Percentiles rank a stretch among this genome's conserved stretches.
Evolutionary conservation across 1,140 invertebrate genomes (phyloP).

Genomic region (Megathymus violae): DNA sequence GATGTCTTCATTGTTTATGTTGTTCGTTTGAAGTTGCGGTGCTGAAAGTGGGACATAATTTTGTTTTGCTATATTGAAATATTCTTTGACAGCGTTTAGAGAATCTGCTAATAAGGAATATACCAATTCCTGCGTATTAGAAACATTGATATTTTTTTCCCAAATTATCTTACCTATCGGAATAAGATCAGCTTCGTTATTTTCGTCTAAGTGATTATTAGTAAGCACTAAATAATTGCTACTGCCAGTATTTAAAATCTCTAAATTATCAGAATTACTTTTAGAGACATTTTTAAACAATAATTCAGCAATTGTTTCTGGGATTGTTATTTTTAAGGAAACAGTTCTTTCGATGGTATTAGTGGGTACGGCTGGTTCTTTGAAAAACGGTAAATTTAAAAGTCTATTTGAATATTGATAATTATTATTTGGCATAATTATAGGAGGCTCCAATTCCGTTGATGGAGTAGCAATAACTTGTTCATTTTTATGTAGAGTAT

Average conservation of each 20-base stretch:
- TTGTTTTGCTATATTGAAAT: too few species aligned
- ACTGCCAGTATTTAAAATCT: slow-evolving; percentile 72
- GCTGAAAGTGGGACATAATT: too few species aligned
- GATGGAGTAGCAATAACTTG: slow-evolving; percentile 54
- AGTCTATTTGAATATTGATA: slow-evolving; percentile 52
- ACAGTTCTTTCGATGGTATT: slow-evolving; percentile 75
- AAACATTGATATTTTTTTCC: slow-evolving; percentile 67
- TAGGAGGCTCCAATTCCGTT: slow-evolving; percentile 63
- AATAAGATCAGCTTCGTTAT: slow-evolving; percentile 48
- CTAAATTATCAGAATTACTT: slow-evolving; percentile 57
- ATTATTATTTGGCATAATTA: slow-evolving; percentile 43
- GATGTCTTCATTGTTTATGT: too few species aligned
- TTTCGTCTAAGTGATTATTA: slow-evolving; percentile 52
- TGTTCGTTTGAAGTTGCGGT: too few species aligned
- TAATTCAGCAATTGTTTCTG: slow-evolving; percentile 69
- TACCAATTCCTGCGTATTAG: too few species aligned
- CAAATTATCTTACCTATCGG: slow-evolving; percentile 65
- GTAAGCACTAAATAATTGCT: slow-evolving; percentile 71
- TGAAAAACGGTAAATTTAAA: slow-evolving; percentile 64
- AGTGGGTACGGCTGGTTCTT: slow-evolving; percentile 53
- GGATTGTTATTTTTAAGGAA: slow-evolving; percentile 75
- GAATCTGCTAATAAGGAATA: too few species aligned
- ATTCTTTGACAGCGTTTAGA: too few species aligned
- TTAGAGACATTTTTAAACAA: slow-evolving; percentile 61
- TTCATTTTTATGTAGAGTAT: slow-evolving; percentile 48